Percentiles rank a stretch among this genome's conserved stretches.
These are phyloP conservation scores for Ailuropoda melanoleuca DNA, from an alignment of 2,113 vertebrate species.

Conservation along the genomic window DNA sequence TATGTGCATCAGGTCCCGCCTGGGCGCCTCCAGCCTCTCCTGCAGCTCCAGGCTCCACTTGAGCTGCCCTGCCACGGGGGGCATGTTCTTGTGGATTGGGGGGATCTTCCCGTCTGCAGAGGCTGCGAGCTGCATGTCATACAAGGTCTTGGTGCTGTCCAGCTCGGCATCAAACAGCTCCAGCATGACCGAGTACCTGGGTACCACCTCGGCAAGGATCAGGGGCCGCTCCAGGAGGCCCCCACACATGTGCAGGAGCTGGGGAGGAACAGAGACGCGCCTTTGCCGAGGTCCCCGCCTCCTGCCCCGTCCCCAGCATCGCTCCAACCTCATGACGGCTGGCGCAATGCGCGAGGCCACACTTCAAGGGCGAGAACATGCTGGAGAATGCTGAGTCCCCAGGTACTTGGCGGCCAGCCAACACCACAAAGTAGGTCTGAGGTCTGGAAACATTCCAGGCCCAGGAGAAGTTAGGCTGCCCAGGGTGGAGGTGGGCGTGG, in stretches of 20 bases:
- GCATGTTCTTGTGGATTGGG: slow-evolving; percentile 83
- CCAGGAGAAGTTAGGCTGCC: not conserved
- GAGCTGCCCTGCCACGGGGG: slow-evolving; percentile 81
- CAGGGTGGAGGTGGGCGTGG: fast-evolving
- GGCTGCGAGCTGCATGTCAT: slow-evolving; percentile 67
- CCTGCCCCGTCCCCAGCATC: fast-evolving
- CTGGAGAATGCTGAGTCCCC: fast-evolving
- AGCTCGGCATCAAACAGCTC: slow-evolving; percentile 82
- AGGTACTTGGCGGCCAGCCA: fast-evolving
- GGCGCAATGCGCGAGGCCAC: fast-evolving
- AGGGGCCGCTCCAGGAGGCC: slow-evolving; percentile 84
- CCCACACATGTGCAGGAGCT: slow-evolving; percentile 88
- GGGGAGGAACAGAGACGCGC: fast-evolving
- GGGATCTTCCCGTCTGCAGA: fast-evolving
- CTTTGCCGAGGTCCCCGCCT: fast-evolving
- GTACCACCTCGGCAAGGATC: slow-evolving; percentile 79
- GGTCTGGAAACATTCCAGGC: too few species aligned
- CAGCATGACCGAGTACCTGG: slow-evolving; percentile 81
- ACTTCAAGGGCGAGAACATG: fast-evolving
- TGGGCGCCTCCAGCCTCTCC: slow-evolving; percentile 81
- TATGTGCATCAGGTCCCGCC: slow-evolving; percentile 76
- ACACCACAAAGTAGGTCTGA: not conserved
- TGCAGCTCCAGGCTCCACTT: slow-evolving; percentile 87
- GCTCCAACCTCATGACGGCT: fast-evolving
- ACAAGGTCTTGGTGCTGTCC: slow-evolving; percentile 82